These are phyloP conservation scores for Pangasius larnaudii DNA, from an alignment of 2,797 vertebrate species.

Conservation along the genomic window DNA sequence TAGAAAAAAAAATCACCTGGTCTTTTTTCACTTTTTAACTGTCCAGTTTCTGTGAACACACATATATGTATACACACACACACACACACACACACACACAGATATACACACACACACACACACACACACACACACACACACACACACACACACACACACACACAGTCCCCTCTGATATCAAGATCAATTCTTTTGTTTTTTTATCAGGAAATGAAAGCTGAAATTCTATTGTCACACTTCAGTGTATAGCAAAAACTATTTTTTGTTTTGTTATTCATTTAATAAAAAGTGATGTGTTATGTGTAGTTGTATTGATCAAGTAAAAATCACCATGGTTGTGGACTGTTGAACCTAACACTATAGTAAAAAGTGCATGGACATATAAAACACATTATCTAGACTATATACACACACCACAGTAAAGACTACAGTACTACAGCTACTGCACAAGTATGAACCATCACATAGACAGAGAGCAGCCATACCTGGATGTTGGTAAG, in stretches of 20 bases:
- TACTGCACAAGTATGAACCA: neutral
- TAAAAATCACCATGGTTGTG: neutral
- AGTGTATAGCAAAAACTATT: neutral
- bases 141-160: no score
- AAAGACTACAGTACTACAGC: neutral
- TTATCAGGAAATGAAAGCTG: no score
- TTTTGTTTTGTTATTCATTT: neutral
- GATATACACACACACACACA: no score
- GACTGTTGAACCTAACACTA: neutral
- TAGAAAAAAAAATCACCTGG: no score
- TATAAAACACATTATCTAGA: neutral
- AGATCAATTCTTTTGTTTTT: no score
- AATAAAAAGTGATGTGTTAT: neutral
- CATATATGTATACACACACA: no score
- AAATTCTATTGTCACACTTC: neutral
- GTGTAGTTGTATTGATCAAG: neutral
- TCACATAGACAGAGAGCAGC: neutral
- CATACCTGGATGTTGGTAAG: conserved; percentile 93
- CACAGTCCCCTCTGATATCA: no score
- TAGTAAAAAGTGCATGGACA: neutral
- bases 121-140: no score
- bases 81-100: no score
- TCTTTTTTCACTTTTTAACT: no score
- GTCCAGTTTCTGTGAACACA: no score
- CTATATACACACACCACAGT: neutral